phyloP scores from a whole-genome alignment of 2,113 vertebrate species.

The Dolichotis patagonum region DNA sequence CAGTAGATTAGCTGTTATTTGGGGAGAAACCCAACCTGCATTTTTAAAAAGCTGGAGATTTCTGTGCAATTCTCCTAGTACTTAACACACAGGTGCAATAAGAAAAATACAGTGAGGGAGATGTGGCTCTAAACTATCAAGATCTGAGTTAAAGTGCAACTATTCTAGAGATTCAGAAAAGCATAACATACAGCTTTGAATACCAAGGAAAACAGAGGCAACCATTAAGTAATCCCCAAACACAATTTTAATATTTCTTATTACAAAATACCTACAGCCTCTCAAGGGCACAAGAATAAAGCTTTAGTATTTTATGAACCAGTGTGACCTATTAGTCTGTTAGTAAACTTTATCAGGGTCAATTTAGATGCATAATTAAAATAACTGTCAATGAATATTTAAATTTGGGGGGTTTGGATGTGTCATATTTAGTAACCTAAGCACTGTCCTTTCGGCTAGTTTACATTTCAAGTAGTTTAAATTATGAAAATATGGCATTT shows the following conservation, averaged over 20 bases:
- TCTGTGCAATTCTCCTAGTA: not conserved
- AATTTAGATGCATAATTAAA: not conserved
- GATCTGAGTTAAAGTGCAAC: not conserved
- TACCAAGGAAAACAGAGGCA: not conserved
- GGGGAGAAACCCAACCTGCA: not conserved
- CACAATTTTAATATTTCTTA: not conserved
- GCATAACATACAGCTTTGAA: no score
- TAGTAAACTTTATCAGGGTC: not conserved
- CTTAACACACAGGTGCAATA: not conserved
- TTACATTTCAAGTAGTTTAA: not conserved
- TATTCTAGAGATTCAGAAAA: not conserved
- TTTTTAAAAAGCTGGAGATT: not conserved
- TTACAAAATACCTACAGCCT: not conserved
- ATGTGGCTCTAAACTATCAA: not conserved
- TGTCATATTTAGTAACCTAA: not conserved
- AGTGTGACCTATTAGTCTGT: not conserved
- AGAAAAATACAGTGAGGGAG: not conserved
- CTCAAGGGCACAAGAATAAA: not conserved
- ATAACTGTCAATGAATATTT: not conserved
- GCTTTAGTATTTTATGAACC: not conserved
- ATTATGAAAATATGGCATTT: not conserved
- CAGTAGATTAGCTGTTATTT: not conserved
- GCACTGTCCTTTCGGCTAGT: not conserved
- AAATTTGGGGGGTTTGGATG: not conserved
- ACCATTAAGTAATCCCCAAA: not conserved